Evolutionary conservation across 2,797 vertebrate species (phyloP), one percentile per base, ranked within the genome.

Genomic region (Urocyon cinereoargenteus): DNA sequence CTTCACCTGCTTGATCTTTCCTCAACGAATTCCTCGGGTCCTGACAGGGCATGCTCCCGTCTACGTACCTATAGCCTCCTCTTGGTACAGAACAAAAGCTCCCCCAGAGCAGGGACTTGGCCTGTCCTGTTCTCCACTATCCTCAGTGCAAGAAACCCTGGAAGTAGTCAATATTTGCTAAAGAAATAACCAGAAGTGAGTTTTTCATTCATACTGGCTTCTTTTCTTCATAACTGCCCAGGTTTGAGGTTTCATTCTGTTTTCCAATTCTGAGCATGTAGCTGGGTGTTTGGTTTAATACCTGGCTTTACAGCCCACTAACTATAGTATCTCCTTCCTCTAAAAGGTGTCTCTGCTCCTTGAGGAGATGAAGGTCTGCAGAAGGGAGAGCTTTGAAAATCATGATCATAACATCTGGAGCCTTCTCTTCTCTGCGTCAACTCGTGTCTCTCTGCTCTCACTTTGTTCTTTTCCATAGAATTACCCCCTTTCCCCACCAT

Each of bases 1-100:
- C 13, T 64, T 95, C 61, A 59, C 22, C 7, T 72, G 19, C 18
- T n/a, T 57, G 24, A 3, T 36, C 6, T 79, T 68, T n/a, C 36
- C 53, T 45, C 45, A n/a, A 0, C 0, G 0, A 13, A 18, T 2
- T 11, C 28, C 78, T 81, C 1, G 10, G 36, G 2, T 1, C 6
- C 55, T 51, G 22, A 49, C 49, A 21, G 28, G 2, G 6, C 2
- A 10, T 18, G 0, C 19, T 88, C 13, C 16, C 12, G 7, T 28
- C 34, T 24, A 16, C 6, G 5, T 10, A 5, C 9, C 0, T 12
- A 18, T 19, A 28, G 0, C 15, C 24, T 64, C 16, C 31, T 31
- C 40, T 83, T 45, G 40, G 36, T 59, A 5, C 5, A 66, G 49
- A 81, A 34, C 9, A 6, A 24, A 15, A 53, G 6, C 36, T 57